Evolutionary conservation across 1,140 invertebrate species (phyloP).

Genomic region (Drosophila hydei): DNA sequence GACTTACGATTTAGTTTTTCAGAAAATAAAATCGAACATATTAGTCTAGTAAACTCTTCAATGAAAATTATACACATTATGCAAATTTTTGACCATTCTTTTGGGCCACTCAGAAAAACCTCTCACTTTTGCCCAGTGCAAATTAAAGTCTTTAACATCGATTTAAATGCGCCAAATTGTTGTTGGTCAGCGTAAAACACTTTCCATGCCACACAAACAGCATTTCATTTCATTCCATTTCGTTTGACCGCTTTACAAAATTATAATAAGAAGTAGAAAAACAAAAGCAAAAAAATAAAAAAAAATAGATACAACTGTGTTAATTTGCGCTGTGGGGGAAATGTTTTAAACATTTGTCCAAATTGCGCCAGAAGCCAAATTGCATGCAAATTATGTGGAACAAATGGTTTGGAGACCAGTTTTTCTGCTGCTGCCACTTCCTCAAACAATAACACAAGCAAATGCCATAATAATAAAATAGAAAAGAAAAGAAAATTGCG

Average conservation of each 20-base stretch:
- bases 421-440: conserved; percentile 42
- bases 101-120: conserved; percentile 13
- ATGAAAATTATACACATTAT: conserved; percentile 6
- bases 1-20: too few relatives aligned
- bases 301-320: conserved; percentile 68
- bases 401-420: conserved; percentile 26
- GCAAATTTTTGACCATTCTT: conserved; percentile 26
- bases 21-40: too few relatives aligned
- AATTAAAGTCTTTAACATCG: conserved; percentile 43
- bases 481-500: conserved; percentile 26
- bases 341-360: conserved; percentile 61
- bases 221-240: conserved; percentile 70
- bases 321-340: conserved; percentile 63
- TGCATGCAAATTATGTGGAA: conserved; percentile 81
- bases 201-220: conserved; percentile 43
- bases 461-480: conserved; percentile 45
- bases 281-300: conserved; percentile 15
- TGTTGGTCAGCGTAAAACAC: conserved; percentile 37
- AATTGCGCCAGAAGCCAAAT: conserved; percentile 78
- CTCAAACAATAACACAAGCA: conserved; percentile 46
- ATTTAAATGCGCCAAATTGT: conserved; percentile 23
- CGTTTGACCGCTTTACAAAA: conserved; percentile 62
- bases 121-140: conserved; percentile 37
- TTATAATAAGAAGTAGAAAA: conserved; percentile 1
- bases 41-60: neutral